Percentiles rank a stretch among this genome's conserved stretches.
These are phyloP conservation scores for Sceloporus tristichus DNA, from an alignment of 2,113 vertebrate genomes.

Conservation along the genomic window DNA sequence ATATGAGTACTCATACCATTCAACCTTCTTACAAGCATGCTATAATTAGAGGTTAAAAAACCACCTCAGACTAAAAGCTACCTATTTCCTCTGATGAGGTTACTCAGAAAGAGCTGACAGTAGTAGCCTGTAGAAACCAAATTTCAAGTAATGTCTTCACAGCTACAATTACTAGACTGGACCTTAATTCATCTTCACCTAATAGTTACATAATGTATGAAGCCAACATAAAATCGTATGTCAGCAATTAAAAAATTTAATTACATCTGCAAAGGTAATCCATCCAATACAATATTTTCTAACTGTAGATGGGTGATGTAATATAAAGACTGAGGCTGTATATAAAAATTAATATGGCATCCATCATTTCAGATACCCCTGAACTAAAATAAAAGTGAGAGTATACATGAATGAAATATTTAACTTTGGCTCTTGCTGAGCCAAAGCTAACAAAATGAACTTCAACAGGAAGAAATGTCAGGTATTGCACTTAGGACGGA, in stretches of 20 bases:
- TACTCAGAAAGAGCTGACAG: neutral
- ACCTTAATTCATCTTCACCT: conserved; percentile 39
- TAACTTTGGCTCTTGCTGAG: neutral
- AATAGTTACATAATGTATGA: accelerated
- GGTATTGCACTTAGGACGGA: no score
- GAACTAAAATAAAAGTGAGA: conserved; percentile 37
- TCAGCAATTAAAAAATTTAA: conserved; percentile 53
- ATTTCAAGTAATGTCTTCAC: neutral
- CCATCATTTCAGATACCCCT: conserved; percentile 42
- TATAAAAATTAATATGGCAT: conserved; percentile 49
- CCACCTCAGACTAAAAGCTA: conserved; percentile 12
- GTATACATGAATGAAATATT: conserved; percentile 39
- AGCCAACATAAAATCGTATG: conserved; percentile 27
- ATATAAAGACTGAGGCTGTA: conserved; percentile 3
- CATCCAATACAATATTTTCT: conserved; percentile 33
- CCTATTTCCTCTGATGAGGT: neutral
- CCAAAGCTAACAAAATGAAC: no score
- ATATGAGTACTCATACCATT: accelerated
- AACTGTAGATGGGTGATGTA: neutral
- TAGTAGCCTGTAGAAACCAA: neutral
- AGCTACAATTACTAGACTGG: neutral
- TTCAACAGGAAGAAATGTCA: no score
- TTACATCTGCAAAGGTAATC: conserved; percentile 61
- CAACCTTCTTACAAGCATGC: conserved; percentile 5
- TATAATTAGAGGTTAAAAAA: conserved; percentile 31